A percentile compares a stretch with the other conserved stretches of the same genome.
phyloP scores from a whole-genome alignment of 1,140 invertebrate species.

The Meteorus sp. region DNA sequence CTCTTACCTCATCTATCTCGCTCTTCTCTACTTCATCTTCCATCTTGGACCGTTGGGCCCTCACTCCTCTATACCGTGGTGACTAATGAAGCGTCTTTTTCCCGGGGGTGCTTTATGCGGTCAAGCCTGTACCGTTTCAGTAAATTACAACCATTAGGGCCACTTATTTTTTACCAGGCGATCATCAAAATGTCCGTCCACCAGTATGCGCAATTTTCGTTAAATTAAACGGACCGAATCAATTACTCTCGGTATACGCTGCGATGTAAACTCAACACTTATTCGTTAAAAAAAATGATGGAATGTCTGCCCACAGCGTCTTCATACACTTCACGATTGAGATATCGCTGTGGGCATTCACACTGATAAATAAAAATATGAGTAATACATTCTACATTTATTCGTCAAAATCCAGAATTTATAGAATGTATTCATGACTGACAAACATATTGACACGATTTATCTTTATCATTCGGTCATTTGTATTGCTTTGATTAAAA shows the following conservation, averaged over 20 bases:
- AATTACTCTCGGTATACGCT: constrained; percentile 46
- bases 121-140: constrained; percentile 46
- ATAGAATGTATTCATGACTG: too few relatives aligned
- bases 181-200: constrained; percentile 45
- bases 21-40: constrained; percentile 1
- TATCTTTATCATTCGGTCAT: too few relatives aligned
- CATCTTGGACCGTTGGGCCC: not conserved
- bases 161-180: constrained; percentile 48
- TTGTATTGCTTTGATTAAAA: too few relatives aligned
- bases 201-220: constrained; percentile 48
- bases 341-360: too few relatives aligned
- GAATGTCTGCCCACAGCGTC: too few relatives aligned
- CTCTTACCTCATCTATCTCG: not conserved
- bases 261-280: too few relatives aligned
- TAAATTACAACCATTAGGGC: constrained; percentile 57
- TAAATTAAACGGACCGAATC: constrained; percentile 57
- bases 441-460: too few relatives aligned
- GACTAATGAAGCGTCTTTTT: constrained; percentile 47
- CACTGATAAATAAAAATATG: too few relatives aligned
- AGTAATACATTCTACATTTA: too few relatives aligned
- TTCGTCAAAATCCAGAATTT: too few relatives aligned
- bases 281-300: too few relatives aligned
- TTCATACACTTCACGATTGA: too few relatives aligned
- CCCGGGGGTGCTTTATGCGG: constrained; percentile 46
- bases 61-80: constrained; percentile 19